Base-by-base conservation (phyloP, 2,797 vertebrate species). In the Chelon labrosus region DNA sequence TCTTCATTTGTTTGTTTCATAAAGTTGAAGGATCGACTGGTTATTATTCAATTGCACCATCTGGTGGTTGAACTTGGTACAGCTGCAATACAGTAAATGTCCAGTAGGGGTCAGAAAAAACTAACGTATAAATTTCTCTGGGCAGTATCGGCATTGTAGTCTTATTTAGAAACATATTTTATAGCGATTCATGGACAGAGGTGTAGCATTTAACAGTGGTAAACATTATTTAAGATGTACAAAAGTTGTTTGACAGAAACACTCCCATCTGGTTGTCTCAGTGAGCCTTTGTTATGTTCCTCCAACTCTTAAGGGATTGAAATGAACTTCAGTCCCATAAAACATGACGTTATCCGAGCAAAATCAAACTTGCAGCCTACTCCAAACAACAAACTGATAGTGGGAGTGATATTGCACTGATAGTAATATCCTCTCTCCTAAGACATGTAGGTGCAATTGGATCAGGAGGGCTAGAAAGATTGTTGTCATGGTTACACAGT, bases 101-200 rank as follows among this genome's bases (percentile, higher is more conserved):
- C 80, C 91, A 85, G 27, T 25, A 90, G 87, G 58, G 72, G 88
- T 51, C 89, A 83, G 61, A 70, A 71, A 47, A 47, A 52, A 50
- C 55, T 2, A 20, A 19, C 4, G 47, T 11, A 38, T 22, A 3
- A 13, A 7, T 49, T 19, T 22, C 1, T 46, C 16, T 46, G 17
- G 8, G 17, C 16, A 17, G n/a, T 16, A n/a, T n/a, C 16, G 14
- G 22, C 25, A 27, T 35, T 35, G 25, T 1, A 7, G 31, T 35
- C 31, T 35, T 35, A 35, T 8, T 35, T 35, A 35, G 31, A 35
- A 35, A 27, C 25, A 27, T 2, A 35, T 35, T 6, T 35, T 7
- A 35, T 35, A 35, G 5, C 7, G 31, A 35, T 35, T 7, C 7
- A 35, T 35, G 31, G 31, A 35, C 31, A 35, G 31, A 35, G 31